phyloP scores from a whole-genome alignment of 2,113 vertebrate species.

The Alligator mississippiensis region DNA sequence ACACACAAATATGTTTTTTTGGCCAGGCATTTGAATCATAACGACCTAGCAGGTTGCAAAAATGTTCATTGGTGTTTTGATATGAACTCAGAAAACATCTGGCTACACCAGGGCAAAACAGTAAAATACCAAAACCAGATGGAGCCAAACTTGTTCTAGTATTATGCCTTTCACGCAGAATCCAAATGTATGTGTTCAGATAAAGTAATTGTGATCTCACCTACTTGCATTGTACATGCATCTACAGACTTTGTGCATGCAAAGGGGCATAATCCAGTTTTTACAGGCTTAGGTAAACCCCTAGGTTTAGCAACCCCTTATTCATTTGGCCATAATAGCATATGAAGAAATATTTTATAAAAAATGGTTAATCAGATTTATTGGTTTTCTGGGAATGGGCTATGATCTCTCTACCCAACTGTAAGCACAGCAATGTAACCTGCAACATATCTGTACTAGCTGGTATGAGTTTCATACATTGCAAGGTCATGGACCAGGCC shows the following conservation, averaged over 20 bases:
- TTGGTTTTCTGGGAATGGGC: not conserved
- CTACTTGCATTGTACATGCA: not conserved
- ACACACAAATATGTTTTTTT: not conserved
- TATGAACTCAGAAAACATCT: slow-evolving; percentile 17
- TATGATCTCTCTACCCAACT: not conserved
- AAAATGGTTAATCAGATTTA: slow-evolving; percentile 21
- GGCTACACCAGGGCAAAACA: not conserved
- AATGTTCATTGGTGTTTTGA: not conserved
- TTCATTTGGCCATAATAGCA: not conserved
- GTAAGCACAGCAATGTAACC: not conserved
- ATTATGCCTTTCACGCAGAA: not conserved
- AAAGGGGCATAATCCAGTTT: not conserved
- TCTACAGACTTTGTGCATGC: not conserved
- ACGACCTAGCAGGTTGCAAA: not conserved
- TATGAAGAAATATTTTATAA: not conserved
- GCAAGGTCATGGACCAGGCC: not conserved
- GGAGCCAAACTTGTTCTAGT: not conserved
- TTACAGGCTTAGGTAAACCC: not conserved
- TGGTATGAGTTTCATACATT: slow-evolving; percentile 24
- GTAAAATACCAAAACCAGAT: not conserved
- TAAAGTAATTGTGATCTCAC: not conserved
- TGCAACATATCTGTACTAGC: not conserved
- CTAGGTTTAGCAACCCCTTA: not conserved
- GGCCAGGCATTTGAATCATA: slow-evolving; percentile 1
- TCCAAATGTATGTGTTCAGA: not conserved